These are phyloP conservation scores for Diadumene lineata DNA, from an alignment of 92 coral and sea anemone genomes.

Conservation along the genomic window DNA sequence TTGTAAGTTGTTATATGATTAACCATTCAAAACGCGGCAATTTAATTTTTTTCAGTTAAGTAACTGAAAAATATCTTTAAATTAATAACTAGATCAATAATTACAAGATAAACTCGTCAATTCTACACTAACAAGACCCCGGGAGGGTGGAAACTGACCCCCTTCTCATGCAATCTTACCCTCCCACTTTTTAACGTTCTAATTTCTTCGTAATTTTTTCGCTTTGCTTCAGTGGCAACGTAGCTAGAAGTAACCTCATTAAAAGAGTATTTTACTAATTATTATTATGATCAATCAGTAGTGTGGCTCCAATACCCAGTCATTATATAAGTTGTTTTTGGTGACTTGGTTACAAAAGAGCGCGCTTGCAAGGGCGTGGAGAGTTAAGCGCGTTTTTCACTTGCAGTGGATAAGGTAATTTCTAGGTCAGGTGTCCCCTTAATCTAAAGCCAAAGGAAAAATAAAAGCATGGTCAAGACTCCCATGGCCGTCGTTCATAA, in stretches of 20 bases:
- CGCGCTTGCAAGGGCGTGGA: slow-evolving; percentile 19
- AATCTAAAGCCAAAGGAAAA: slow-evolving; percentile 35
- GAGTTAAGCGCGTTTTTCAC: background rate
- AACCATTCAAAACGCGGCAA: background rate
- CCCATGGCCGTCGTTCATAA: slow-evolving; percentile 50
- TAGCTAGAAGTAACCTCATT: background rate
- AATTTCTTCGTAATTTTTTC: background rate
- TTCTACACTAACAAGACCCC: background rate
- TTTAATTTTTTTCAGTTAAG: too few relatives aligned
- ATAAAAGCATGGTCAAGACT: slow-evolving; percentile 39
- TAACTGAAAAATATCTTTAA: background rate
- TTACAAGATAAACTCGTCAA: background rate
- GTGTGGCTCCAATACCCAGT: background rate
- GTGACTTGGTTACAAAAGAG: slow-evolving; percentile 20
- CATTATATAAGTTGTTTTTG: background rate
- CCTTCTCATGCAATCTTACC: background rate
- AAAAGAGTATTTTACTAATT: background rate
- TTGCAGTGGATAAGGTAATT: slow-evolving; percentile 19
- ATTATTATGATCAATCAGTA: background rate
- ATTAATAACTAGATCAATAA: background rate
- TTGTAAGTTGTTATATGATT: background rate
- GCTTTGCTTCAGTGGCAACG: too few relatives aligned
- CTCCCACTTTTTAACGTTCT: background rate
- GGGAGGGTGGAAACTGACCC: background rate
- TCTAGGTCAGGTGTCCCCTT: slow-evolving; percentile 40